These are phyloP conservation scores for Platyura marginata DNA, from an alignment of 1,140 invertebrate species.

Conservation along the genomic window DNA sequence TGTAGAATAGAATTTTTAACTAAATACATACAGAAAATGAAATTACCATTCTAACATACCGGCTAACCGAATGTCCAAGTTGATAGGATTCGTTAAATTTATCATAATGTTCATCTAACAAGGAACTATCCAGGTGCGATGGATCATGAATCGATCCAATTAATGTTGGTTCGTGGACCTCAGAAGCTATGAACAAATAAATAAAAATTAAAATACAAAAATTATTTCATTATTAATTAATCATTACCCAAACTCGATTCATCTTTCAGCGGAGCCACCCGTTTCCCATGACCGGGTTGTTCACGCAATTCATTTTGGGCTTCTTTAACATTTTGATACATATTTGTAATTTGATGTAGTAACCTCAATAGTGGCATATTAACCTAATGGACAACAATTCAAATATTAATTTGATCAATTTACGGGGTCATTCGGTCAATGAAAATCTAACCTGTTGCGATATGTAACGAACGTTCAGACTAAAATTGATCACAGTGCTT, in stretches of 20 bases:
- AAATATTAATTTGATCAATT: neutral
- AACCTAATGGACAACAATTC: too few species aligned
- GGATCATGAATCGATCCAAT: conserved; percentile 2
- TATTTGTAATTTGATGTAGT: conserved; percentile 89
- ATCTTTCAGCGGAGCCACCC: conserved; percentile 18
- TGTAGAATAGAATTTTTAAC: too few species aligned
- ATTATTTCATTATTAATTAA: neutral
- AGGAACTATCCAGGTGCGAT: neutral
- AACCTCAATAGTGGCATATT: conserved; percentile 89
- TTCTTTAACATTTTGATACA: conserved; percentile 94
- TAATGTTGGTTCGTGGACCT: conserved; percentile 36
- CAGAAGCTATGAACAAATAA: too few species aligned
- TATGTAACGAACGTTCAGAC: conserved; percentile 68
- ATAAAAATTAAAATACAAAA: too few species aligned
- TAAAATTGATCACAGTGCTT: conserved; percentile 74
- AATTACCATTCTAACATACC: too few species aligned
- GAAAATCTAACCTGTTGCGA: conserved; percentile 82
- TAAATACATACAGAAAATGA: too few species aligned
- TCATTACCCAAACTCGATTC: conserved; percentile 10
- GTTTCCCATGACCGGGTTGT: conserved; percentile 34
- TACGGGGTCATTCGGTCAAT: conserved; percentile 1
- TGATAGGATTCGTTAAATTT: conserved; percentile 20
- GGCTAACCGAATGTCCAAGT: conserved; percentile 1
- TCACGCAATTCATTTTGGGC: conserved; percentile 76
- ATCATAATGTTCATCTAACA: conserved; percentile 21